Evolutionary conservation across 2,797 vertebrate species (phyloP), one percentile per base, ranked within the genome.

Genomic region (Podarcis lilfordi): DNA sequence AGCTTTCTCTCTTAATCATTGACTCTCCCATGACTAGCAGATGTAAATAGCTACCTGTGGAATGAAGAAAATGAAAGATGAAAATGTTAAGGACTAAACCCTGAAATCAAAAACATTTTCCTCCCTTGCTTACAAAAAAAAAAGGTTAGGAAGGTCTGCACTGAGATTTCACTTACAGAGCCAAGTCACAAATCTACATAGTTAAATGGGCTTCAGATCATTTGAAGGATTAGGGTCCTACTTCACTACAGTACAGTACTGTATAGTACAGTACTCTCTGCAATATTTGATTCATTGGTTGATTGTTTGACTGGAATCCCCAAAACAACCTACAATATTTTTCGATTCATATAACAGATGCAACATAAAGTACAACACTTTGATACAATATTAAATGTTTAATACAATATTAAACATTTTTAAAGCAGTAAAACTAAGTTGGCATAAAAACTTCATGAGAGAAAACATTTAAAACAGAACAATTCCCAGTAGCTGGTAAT

Each of bases 41-140:
- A 89, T 82, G 86, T 11, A 35, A 91, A 89, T 37, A 10, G 82
- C 43, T 8, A 76, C 59, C 87, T 3, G 15, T 80, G 37, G 40
- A 90, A 86, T 82, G 84, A 50, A n/a, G 23, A 50, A 71, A 43
- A 35, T 50, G 79, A 78, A n/a, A 68, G 43, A 25, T 11, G 32
- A 29, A 68, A 25, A 68, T 50, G 23, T 37, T 37, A 68, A 25
- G 32, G n/a, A n/a, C 25, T 69, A 10, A 68, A 66, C 45, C 27
- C 69, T 83, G 68, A 32, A 78, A 55, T 4, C 69, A 43, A 69
- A 69, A 35, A 64, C 13, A 35, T 43, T 74, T 84, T 37, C 15
- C 8, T 37, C 11, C 4, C 37, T 77, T 66, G 29, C 17, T 50
- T 85, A 43, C 55, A 23, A 64, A 23, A 32, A 13, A 10, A 2